Conservation (phyloP, 2,113 vertebrate species). For the Dasyornis broadbenti region DNA sequence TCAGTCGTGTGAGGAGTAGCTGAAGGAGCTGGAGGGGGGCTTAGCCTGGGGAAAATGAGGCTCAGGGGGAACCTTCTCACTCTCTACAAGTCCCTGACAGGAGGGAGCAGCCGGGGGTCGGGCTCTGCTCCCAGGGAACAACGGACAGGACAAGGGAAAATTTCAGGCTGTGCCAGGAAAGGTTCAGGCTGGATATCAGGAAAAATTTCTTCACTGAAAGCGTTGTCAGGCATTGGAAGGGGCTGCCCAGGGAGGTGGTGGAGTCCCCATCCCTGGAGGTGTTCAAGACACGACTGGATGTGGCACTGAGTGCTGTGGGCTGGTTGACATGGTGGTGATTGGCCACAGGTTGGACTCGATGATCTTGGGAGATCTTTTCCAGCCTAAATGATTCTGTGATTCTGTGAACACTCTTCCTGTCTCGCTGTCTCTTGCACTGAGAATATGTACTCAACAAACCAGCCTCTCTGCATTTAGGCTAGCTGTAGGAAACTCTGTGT, state of each 20-base stretch:
- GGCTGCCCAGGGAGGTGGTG: neutral
- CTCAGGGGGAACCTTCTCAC: neutral
- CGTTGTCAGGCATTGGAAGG: neutral
- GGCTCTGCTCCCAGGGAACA: neutral
- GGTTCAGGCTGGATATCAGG: neutral
- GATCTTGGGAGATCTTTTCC: neutral
- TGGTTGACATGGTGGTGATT: neutral
- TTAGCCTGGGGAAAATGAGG: neutral
- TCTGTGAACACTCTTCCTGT: neutral
- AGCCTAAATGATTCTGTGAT: neutral
- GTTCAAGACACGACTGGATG: neutral
- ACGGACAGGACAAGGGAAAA: neutral
- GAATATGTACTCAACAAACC: neutral
- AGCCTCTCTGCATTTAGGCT: neutral
- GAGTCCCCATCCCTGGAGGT: neutral
- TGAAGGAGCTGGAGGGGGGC: neutral
- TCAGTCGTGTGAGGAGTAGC: neutral
- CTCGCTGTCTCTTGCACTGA: neutral
- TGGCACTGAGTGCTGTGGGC: too few species aligned
- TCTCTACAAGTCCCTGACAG: neutral
- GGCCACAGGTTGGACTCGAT: too few species aligned
- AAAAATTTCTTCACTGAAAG: neutral
- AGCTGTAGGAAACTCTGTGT: neutral
- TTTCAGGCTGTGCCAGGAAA: neutral
- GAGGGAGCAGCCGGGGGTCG: rapidly evolving